Evolutionary conservation across 2,113 vertebrate species (phyloP), one percentile per base, ranked within the genome.

Genomic region (Amphiprion ocellaris): DNA sequence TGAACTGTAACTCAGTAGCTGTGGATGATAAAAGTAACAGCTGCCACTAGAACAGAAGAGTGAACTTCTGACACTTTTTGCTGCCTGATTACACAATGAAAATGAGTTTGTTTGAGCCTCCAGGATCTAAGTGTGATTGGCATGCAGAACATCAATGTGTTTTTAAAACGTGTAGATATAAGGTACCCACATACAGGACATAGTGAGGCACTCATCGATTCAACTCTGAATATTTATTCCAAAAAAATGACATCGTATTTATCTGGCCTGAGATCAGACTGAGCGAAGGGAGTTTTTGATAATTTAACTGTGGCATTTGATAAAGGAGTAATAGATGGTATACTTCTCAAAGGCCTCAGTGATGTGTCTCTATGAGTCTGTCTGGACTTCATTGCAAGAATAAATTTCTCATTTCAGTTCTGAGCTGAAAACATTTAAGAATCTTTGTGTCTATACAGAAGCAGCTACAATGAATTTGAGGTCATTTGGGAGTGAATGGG

Each of bases 321-420:
- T 73, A 49, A 77, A 74, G 56, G 26, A 64, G 37, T 64, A 62
- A 64, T 67, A 53, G 21, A 14, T 39, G 64, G 7, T 44, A 41
- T 4, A 17, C 44, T 64, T 64, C 54, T 61, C 55, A 65, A 62
- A 77, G 67, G 68, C 77, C 74, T 77, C 62, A 1, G 7, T 88
- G 56, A 73, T 77, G 33, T 72, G 65, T 59, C 41, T 87, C 55
- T 19, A 23, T 78, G 67, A 75, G 69, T 15, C 47, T 24, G 69
- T 15, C 47, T 24, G n/a, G 41, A 58, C 55, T 73, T 81, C 21
- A 87, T 63, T 65, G 53, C 26, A 73, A 5, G 59, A 81, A 85
- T 84, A 81, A 56, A 86, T 86, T 79, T 70, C 68, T 69, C 60
- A 63, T 85, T 80, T 58, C 24, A 72, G 58, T 66, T 28, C 44